Evolutionary conservation across 2,113 vertebrate species (phyloP), one percentile per base, ranked within the genome.

Genomic region (Pseudonaja textilis): DNA sequence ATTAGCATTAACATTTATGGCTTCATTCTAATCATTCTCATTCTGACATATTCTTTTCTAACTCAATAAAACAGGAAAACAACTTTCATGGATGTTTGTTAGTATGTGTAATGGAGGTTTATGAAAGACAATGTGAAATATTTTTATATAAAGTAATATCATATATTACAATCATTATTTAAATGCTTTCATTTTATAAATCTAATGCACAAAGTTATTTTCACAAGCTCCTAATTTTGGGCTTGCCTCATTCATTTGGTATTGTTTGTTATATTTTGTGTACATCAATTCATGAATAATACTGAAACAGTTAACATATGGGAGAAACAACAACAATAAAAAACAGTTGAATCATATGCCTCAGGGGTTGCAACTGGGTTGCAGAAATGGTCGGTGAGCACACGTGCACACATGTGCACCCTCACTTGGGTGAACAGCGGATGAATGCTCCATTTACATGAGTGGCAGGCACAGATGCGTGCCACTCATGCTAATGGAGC

Each of bases 1-100:
- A 34, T 55, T 88, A 88, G 54, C 87, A 88, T 56, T 88, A 55
- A 74, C 69, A 74, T 74, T 74, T 74, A 39, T 39, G 69, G n/a
- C 5, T 55, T 34, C 52, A 88, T 5, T 88, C n/a, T 54, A 56
- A 7, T 56, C n/a, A 55, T 9, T 88, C 47, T 54, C 34, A 55
- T 54, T 88, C 47, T 55, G 52, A 88, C n/a, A n/a, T 20, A n/a
- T 56, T 34, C 52, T 25, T 89, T 59, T 59, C 50, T 39, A 22
- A 57, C 55, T 1, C 29, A 34, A 34, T 42, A 25, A 89, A 9
- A 55, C 34, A 89, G 55, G 54, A 89, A 89, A 1, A 6, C 47
- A 47, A 50, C 25, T 42, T 47, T 89, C 4, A 89, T 89, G 39
- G 25, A 45, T 45, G 25, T 47, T 29, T 18, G 45, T 89, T 42